phyloP scores from a whole-genome alignment of 2,113 vertebrate species.

The Oenanthe melanoleuca region DNA sequence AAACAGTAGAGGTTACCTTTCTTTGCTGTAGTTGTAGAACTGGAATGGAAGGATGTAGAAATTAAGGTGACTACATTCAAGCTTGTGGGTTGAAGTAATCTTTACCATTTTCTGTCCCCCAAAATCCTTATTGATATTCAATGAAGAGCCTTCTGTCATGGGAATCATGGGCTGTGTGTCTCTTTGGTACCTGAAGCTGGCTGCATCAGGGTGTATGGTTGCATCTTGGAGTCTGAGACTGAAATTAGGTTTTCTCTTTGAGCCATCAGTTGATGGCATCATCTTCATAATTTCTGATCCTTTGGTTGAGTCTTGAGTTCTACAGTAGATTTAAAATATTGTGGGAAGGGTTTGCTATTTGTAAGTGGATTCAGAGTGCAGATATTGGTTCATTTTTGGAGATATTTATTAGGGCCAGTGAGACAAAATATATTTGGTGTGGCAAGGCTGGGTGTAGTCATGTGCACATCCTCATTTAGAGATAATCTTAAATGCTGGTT shows the following conservation, averaged over 20 bases:
- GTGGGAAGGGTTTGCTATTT: background rate
- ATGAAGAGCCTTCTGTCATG: background rate
- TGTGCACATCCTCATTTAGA: background rate
- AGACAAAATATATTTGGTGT: background rate
- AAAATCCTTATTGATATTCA: background rate
- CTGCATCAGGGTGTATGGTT: background rate
- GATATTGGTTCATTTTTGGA: background rate
- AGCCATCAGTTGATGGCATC: background rate
- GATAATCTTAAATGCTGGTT: background rate
- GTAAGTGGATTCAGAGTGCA: background rate
- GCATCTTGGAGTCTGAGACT: background rate
- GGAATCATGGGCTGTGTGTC: background rate
- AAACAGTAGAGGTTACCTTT: background rate
- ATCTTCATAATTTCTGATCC: background rate
- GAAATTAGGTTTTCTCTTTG: background rate
- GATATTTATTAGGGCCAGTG: background rate
- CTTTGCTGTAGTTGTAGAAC: background rate
- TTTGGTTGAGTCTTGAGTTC: background rate
- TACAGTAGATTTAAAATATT: background rate
- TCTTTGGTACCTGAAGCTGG: background rate
- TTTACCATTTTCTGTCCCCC: background rate
- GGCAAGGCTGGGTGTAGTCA: background rate
- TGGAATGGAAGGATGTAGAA: slow-evolving; percentile 11
- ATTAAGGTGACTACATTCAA: background rate
- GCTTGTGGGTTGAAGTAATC: slow-evolving; percentile 3